A percentile compares a stretch with the other conserved stretches of the same genome.
These are phyloP conservation scores for Dendronephthya gigantea DNA, from an alignment of 64 coral and sea anemone species.

Conservation along the genomic window DNA sequence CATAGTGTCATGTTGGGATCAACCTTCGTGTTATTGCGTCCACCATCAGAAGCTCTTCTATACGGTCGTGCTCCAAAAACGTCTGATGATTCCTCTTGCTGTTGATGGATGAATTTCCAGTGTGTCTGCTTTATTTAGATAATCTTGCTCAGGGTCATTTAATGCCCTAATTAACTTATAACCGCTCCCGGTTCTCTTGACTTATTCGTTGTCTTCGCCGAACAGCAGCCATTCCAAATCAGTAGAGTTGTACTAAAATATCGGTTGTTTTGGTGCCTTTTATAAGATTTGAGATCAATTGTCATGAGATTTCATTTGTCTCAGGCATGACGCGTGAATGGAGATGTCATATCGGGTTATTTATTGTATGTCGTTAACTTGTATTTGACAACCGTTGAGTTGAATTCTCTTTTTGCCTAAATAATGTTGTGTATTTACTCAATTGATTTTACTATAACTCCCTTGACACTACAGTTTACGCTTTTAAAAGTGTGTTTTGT, in stretches of 20 bases:
- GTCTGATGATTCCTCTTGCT: too few species aligned
- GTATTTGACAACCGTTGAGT: not conserved
- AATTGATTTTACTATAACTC: too few species aligned
- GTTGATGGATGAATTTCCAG: too few species aligned
- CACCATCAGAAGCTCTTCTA: not conserved
- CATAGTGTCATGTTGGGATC: conserved; percentile 37
- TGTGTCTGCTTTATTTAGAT: too few species aligned
- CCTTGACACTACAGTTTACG: not conserved
- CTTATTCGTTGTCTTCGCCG: not conserved
- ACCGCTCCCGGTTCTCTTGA: too few species aligned
- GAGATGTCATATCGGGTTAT: not conserved
- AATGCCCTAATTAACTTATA: too few species aligned
- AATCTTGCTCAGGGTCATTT: too few species aligned
- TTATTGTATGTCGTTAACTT: not conserved
- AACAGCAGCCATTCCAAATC: not conserved
- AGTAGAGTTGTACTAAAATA: not conserved
- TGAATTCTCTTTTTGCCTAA: not conserved
- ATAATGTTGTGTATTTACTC: not conserved
- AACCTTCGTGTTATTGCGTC: conserved; percentile 17
- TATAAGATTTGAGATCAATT: too few species aligned
- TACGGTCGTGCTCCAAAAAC: too few species aligned
- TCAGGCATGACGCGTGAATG: too few species aligned
- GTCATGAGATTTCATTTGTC: too few species aligned
- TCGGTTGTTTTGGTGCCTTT: not conserved
- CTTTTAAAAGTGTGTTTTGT: not conserved